These are phyloP conservation scores for Crepidodera aurea DNA, from an alignment of 2,888 invertebrate genomes.

Conservation along the genomic window DNA sequence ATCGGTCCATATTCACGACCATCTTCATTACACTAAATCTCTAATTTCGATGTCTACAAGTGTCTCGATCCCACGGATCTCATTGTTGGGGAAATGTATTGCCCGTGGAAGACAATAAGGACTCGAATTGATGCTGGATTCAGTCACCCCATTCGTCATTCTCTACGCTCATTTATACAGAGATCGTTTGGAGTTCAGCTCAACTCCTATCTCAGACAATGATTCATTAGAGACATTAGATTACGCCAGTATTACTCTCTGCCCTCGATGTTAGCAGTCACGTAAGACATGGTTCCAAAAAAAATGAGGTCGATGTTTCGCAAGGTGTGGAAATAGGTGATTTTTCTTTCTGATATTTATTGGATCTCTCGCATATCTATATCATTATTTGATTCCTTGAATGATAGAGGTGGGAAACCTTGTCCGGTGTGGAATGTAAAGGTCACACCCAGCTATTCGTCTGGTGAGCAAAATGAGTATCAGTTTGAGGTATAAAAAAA, in stretches of 20 bases:
- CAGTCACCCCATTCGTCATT: slow-evolving; percentile 1
- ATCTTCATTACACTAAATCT: not conserved
- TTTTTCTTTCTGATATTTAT: not conserved
- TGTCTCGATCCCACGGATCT: not conserved
- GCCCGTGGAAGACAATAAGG: slow-evolving; percentile 5
- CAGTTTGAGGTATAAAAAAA: too few species aligned
- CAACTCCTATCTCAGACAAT: slow-evolving; percentile 15
- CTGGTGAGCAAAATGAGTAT: too few species aligned
- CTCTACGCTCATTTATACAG: slow-evolving; percentile 6
- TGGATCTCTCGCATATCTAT: too few species aligned
- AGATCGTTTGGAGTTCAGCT: slow-evolving; percentile 9
- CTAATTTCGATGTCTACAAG: slow-evolving; percentile 12
- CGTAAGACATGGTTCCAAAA: slow-evolving; percentile 8
- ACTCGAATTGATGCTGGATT: slow-evolving; percentile 2
- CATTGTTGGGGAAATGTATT: not conserved
- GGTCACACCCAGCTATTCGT: too few species aligned
- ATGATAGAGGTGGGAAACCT: too few species aligned
- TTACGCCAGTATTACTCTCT: slow-evolving; percentile 12
- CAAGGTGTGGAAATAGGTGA: not conserved
- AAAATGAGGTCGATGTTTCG: slow-evolving; percentile 3
- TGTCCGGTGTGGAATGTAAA: too few species aligned
- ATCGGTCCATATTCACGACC: not conserved
- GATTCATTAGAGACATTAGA: slow-evolving; percentile 23
- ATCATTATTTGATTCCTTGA: too few species aligned
- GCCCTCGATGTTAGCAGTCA: slow-evolving; percentile 3